Percentiles rank a stretch among this genome's conserved stretches.
Evolutionary conservation across 2,113 vertebrate genomes (phyloP).

Genomic region (Calidris pygmaea): DNA sequence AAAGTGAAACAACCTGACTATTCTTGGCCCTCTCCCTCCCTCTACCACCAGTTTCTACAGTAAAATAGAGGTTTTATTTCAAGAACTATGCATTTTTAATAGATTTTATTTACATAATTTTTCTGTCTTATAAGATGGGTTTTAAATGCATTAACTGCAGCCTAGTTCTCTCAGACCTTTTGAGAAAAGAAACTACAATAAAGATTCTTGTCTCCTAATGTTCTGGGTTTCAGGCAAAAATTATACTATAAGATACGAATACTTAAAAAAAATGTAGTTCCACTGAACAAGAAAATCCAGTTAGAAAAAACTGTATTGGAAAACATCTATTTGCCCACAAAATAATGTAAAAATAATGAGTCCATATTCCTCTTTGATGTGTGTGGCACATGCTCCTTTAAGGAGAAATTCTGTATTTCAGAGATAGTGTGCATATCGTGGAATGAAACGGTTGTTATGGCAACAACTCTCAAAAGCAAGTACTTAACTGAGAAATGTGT

Average conservation of each 20-base stretch:
- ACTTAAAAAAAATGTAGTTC: constrained; percentile 70
- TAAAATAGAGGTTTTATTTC: background rate
- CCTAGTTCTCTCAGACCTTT: constrained; percentile 35
- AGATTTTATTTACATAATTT: constrained; percentile 55
- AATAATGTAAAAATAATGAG: constrained; percentile 86
- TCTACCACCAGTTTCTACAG: background rate
- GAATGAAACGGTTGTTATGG: constrained; percentile 85
- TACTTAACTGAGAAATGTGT: constrained; percentile 84
- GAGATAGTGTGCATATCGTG: constrained; percentile 82
- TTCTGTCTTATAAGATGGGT: background rate
- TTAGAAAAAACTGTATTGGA: constrained; percentile 74
- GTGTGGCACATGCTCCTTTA: constrained; percentile 80
- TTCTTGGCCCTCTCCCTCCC: background rate
- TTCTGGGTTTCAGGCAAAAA: constrained; percentile 56
- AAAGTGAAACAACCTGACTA: background rate
- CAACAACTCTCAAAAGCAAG: constrained; percentile 86
- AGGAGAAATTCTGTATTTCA: constrained; percentile 83
- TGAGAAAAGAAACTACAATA: constrained; percentile 20
- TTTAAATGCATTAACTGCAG: constrained; percentile 60
- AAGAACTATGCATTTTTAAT: constrained; percentile 49
- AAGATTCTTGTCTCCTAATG: constrained; percentile 44
- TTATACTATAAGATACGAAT: constrained; percentile 64
- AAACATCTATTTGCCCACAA: constrained; percentile 83
- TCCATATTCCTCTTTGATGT: constrained; percentile 81
- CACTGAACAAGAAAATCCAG: constrained; percentile 79